Conservation (phyloP, 2,113 vertebrate species). For the Ovis aries region ARS-UI_Ramb_v3.0 NC_056070.1:49399001-49399500, state of each 20-base stretch:
- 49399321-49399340: not conserved
- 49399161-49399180: not conserved
- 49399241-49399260: not conserved
- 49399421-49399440: not conserved
- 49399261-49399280: not conserved
- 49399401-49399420: rapidly evolving
- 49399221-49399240: not conserved
- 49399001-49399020: not conserved
- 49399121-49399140: not conserved
- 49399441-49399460: not conserved
- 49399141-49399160: not conserved
- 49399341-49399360: not conserved
- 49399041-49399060: not conserved
- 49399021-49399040: not conserved
- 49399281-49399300: not conserved
- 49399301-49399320: not conserved
- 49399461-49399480: not conserved
- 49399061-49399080: not conserved
- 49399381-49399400: not conserved
- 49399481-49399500: not conserved
- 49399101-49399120: not conserved
- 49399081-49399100: not conserved
- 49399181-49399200: not conserved
- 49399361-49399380: rapidly evolving
- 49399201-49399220: not conserved